Percentiles rank a stretch among this genome's conserved stretches.
Conservation (phyloP, 2,797 vertebrate species). For the Oophaga sylvatica region DNA sequence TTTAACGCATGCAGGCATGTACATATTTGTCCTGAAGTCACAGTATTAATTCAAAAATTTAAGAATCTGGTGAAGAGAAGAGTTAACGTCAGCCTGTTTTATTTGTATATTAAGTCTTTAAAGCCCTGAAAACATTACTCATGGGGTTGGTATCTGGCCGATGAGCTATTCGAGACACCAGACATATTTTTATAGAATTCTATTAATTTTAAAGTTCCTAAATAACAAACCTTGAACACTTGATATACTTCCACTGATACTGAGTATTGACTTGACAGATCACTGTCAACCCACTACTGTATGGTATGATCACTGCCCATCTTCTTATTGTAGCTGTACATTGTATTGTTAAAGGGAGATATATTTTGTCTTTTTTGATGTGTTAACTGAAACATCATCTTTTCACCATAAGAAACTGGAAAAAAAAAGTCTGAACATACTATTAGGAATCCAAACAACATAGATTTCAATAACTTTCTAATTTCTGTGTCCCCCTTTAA, state of each 20-base stretch:
- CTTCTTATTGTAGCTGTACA: constrained; percentile 68
- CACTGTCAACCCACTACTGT: constrained; percentile 68
- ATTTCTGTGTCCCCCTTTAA: constrained; percentile 74
- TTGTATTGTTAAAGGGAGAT: constrained; percentile 73
- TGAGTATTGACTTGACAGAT: constrained; percentile 86
- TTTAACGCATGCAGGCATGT: constrained; percentile 99
- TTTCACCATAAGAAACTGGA: constrained; percentile 83
- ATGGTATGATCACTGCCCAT: constrained; percentile 58
- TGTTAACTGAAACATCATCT: constrained; percentile 77
- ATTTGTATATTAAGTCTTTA: constrained; percentile 79
- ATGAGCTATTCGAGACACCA: constrained; percentile 76
- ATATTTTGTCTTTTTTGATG: constrained; percentile 77
- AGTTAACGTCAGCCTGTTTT: constrained; percentile 75
- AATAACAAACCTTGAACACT: constrained; percentile 78
- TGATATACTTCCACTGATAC: constrained; percentile 80
- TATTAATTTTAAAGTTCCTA: constrained; percentile 82
- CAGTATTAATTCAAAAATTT: constrained; percentile 99
- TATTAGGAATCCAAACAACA: constrained; percentile 69
- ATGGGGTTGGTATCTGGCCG: constrained; percentile 76
- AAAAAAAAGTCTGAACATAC: constrained; percentile 73
- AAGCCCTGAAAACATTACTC: constrained; percentile 74
- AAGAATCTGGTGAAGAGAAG: constrained; percentile 85
- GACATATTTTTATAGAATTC: constrained; percentile 86
- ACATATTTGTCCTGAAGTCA: constrained; percentile 99
- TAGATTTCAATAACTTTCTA: constrained; percentile 69